Evolutionary conservation across 2,113 vertebrate genomes (phyloP).

Genomic region (Furnarius figulus): DNA sequence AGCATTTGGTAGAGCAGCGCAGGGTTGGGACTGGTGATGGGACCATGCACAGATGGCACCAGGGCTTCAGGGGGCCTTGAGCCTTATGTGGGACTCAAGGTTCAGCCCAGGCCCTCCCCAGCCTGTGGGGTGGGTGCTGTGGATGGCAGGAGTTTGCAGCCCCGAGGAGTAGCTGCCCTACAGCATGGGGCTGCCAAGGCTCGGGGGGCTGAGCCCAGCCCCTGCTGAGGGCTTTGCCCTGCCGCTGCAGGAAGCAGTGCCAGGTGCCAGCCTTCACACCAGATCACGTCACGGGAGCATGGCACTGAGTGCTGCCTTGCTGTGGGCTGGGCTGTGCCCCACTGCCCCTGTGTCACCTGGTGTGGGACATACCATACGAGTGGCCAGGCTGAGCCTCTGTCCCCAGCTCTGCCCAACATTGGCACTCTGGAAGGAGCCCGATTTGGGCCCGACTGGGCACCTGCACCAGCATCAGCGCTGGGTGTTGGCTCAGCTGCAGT

Average conservation of each 20-base stretch:
- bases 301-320: not conserved
- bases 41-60: accelerated
- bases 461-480: accelerated
- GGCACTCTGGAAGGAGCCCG: accelerated
- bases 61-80: accelerated
- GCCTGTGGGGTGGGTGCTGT: accelerated
- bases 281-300: not conserved
- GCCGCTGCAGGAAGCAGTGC: not conserved
- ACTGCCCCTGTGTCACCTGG: not conserved
- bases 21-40: accelerated
- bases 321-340: not conserved
- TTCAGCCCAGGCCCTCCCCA: not conserved
- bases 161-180: not conserved
- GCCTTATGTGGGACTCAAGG: not conserved
- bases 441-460: accelerated
- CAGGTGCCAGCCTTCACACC: not conserved
- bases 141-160: not conserved
- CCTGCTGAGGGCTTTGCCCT: constrained; percentile 1
- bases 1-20: not conserved
- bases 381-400: not conserved
- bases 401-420: not conserved
- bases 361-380: accelerated
- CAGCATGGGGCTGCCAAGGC: not conserved
- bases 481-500: not conserved
- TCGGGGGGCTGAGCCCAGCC: not conserved